Percentiles rank a stretch among this genome's conserved stretches.
Conservation (phyloP, 1,140 invertebrate genomes). For the Drosophila willistoni region DNA sequence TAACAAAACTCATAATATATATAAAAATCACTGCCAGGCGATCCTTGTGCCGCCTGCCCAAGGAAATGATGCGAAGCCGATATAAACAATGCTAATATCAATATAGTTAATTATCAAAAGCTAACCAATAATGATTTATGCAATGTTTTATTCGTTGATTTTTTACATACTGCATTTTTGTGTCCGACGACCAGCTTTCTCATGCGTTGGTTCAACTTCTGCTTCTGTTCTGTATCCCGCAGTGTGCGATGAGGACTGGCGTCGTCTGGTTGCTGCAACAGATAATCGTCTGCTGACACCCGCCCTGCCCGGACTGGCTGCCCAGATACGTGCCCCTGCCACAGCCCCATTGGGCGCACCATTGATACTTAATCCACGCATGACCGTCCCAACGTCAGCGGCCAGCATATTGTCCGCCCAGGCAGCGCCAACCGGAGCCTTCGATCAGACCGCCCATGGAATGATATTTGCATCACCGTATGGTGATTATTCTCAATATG, state of each 20-base stretch:
- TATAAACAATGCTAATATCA: not conserved
- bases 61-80: not conserved
- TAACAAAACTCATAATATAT: constrained; percentile 15
- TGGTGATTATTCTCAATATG: constrained; percentile 94
- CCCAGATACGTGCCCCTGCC: constrained; percentile 87
- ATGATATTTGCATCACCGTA: constrained; percentile 90
- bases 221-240: constrained; percentile 82
- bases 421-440: constrained; percentile 89
- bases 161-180: constrained; percentile 64
- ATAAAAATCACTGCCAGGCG: not conserved
- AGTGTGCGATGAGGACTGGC: constrained; percentile 90
- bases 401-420: constrained; percentile 89
- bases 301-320: constrained; percentile 85
- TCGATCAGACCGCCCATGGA: constrained; percentile 84
- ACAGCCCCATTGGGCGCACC: constrained; percentile 91
- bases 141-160: constrained; percentile 60
- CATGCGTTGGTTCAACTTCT: constrained; percentile 78
- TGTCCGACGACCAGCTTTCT: constrained; percentile 70
- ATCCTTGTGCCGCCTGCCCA: not conserved
- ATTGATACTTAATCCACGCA: constrained; percentile 93
- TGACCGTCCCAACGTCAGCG: constrained; percentile 91
- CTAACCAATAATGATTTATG: constrained; percentile 52
- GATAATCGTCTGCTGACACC: constrained; percentile 90
- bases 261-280: constrained; percentile 89
- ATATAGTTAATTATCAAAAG: constrained; percentile 23